Percentiles rank a stretch among this genome's conserved stretches.
Evolutionary conservation across 2,113 vertebrate genomes (phyloP).

Genomic region (Picathartes gymnocephalus): DNA sequence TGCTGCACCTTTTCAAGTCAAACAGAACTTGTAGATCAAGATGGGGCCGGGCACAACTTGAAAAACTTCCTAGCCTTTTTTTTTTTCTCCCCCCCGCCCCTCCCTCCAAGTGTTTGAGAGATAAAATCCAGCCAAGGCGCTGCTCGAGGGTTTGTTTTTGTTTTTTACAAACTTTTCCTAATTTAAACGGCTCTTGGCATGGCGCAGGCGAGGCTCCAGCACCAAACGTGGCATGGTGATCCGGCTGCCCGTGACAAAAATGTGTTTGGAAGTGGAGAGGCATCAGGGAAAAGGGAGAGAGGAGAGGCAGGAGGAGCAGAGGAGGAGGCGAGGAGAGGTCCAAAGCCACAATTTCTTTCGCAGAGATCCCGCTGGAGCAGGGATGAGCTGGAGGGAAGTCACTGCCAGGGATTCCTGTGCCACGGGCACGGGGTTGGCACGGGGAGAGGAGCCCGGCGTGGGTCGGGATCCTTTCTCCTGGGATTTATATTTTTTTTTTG

Average conservation of each 20-base stretch:
- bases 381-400: neutral
- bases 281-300: neutral
- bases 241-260: neutral
- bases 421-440: neutral
- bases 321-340: neutral
- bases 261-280: neutral
- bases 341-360: neutral
- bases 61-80: neutral
- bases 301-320: neutral
- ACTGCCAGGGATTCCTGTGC: neutral
- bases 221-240: neutral
- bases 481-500: neutral
- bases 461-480: neutral
- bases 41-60: neutral
- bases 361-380: neutral
- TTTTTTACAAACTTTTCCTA: neutral
- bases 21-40: neutral
- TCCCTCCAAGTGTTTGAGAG: neutral
- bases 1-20: neutral
- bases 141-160: neutral
- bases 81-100: fast-evolving
- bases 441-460: fast-evolving
- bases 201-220: neutral
- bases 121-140: neutral
- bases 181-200: neutral